A percentile compares a stretch with the other conserved stretches of the same genome.
Evolutionary conservation across 2,888 invertebrate genomes (phyloP).

Genomic region (Leptopilina syphax): DNA sequence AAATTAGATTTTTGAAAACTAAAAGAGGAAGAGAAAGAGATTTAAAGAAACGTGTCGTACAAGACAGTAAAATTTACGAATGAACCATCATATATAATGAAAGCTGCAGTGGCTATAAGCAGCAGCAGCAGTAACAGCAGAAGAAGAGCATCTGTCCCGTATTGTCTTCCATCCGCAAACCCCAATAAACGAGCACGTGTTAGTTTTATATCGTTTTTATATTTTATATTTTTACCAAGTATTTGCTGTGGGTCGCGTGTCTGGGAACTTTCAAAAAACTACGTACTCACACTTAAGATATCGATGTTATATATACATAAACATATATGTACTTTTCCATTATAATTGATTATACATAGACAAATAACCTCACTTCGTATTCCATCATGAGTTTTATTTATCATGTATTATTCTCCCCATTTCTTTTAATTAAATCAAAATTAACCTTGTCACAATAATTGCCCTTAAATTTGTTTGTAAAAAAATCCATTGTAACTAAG

Average conservation of each 20-base stretch:
- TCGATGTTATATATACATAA: background rate
- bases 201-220: constrained; percentile 27
- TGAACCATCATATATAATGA: constrained; percentile 20
- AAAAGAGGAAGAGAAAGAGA: background rate
- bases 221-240: constrained; percentile 17
- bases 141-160: constrained; percentile 37
- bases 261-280: constrained; percentile 45
- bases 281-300: constrained; percentile 38
- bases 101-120: constrained; percentile 31
- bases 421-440: too few species aligned
- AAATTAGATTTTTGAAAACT: constrained; percentile 7
- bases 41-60: background rate
- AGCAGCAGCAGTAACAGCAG: too few species aligned
- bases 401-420: background rate
- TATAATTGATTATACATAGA: background rate
- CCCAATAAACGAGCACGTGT: constrained; percentile 31
- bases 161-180: constrained; percentile 29
- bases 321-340: background rate
- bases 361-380: too few species aligned
- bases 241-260: constrained; percentile 46
- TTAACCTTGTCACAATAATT: too few species aligned
- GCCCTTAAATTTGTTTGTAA: too few species aligned
- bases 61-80: constrained; percentile 1
- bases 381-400: too few species aligned
- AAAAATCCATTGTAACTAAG: too few species aligned